A percentile compares a stretch with the other conserved stretches of the same genome.
Conservation (phyloP, 1,140 invertebrate species). For the Akabosia matsudoensis region DNA sequence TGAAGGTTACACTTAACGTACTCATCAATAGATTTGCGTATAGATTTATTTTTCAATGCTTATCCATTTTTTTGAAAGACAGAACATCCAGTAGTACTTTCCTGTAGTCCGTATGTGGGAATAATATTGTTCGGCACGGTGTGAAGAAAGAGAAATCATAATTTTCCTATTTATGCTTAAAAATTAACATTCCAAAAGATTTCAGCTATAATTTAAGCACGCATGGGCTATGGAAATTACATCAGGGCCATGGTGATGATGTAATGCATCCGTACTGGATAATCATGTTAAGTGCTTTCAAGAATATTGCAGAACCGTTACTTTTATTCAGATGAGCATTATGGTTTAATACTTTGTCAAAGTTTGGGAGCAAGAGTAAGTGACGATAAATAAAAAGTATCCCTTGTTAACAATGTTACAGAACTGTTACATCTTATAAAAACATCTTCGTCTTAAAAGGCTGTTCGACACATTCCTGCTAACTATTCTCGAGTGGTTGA, state of each 20-base stretch:
- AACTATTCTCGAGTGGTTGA: not conserved
- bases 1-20: no score
- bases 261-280: not conserved
- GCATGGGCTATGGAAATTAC: not conserved
- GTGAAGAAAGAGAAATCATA: no score
- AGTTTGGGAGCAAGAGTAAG: not conserved
- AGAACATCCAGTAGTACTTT: no score
- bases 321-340: conserved; percentile 10
- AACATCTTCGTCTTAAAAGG: not conserved
- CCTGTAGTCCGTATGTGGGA: no score
- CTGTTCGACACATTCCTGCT: conserved; percentile 10
- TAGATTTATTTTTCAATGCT: no score
- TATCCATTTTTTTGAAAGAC: no score
- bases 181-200: not conserved
- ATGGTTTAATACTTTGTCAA: not conserved
- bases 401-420: conserved; percentile 15
- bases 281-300: conserved; percentile 18
- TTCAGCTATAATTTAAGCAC: no score
- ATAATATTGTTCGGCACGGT: no score
- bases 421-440: not conserved
- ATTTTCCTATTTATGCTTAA: no score
- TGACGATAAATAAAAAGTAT: not conserved
- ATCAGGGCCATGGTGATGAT: not conserved
- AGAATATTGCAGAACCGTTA: not conserved
- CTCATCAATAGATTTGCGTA: no score